Percentiles rank a stretch among this genome's conserved stretches.
phyloP scores from a whole-genome alignment of 2,888 invertebrate species.

The Crematogaster levior region DNA sequence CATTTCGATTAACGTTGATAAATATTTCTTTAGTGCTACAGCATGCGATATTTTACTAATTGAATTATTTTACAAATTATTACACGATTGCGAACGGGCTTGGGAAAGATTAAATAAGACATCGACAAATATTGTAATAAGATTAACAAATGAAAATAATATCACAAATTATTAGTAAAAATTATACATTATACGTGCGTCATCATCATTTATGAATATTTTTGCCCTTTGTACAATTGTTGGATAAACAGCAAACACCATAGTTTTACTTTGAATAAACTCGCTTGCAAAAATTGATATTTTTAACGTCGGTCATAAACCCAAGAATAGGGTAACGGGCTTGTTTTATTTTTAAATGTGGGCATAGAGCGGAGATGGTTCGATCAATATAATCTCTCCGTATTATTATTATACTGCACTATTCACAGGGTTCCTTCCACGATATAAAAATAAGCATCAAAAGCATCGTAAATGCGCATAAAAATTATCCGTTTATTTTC shows the following conservation, averaged over 20 bases:
- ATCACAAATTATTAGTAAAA: not conserved
- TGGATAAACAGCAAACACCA: not conserved
- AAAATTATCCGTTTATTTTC: slow-evolving; percentile 41
- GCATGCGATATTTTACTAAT: not conserved
- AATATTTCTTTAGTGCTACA: not conserved
- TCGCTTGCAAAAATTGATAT: slow-evolving; percentile 27
- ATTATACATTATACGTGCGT: not conserved
- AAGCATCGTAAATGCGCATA: slow-evolving; percentile 22
- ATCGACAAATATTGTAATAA: not conserved
- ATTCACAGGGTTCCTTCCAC: slow-evolving; percentile 28
- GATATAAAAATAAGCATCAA: slow-evolving; percentile 41
- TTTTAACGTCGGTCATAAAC: slow-evolving; percentile 35
- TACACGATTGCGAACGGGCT: not conserved
- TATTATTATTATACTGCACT: slow-evolving; percentile 48
- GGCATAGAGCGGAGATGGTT: not conserved
- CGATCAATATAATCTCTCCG: slow-evolving; percentile 48
- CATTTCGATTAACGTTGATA: not conserved
- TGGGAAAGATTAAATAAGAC: not conserved
- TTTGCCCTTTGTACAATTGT: not conserved
- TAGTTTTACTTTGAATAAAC: not conserved
- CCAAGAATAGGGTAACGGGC: slow-evolving; percentile 25
- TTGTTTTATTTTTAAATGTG: slow-evolving; percentile 44
- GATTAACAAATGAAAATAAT: not conserved
- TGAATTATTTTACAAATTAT: slow-evolving; percentile 21
- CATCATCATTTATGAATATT: not conserved